Base-by-base conservation (phyloP, 2,888 invertebrate species). In the Hypselothyrea guttata region DNA sequence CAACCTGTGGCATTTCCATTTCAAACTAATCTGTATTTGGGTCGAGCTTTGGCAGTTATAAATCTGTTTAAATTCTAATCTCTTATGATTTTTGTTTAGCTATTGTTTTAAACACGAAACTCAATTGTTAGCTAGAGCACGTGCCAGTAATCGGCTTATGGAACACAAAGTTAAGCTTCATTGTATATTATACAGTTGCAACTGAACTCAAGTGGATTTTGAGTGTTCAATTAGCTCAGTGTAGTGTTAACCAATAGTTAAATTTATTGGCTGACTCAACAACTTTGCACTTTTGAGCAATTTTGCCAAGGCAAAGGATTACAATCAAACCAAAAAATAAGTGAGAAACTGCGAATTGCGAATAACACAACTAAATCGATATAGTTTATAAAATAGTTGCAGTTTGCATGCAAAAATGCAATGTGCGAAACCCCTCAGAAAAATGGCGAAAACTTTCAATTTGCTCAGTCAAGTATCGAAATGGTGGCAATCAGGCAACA, bases 381-480 rank as follows among this genome's bases (percentile, higher is more conserved):
- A 72, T 67, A 70, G 69, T 72, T 76, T 72, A 42, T 54, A 42
- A 45, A 45, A 52, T 56, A n/a, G n/a, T 68, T 28, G 15, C 52
- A 44, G 27, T 40, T 48, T 9, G 59, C 45, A 47, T 64, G 67
- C 18, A 31, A 59, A 62, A 62, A 45, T 57, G 49, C 57, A 45
- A 52, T 48, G 70, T 48, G 42, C 45, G 47, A 66, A 33, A 74
- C 45, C 52, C 64, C 72, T 53, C 59, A 58, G 34, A 63, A 63
- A 55, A 57, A 72, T 58, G 64, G 60, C 49, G 52, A 56, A 76
- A 79, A 76, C 68, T 81, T 82, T 82, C 75, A 73, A 73, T 75
- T 83, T 71, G 61, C 63, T 51, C 54, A 51, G 64, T 57, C 64
- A 71, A 71, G 71, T 71, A 69, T 78, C 69, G 71, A 62, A 75